phyloP scores from a whole-genome alignment of 30 jellyfish, hydroid and myxozoan genomes.

The Hydractinia echinata region DNA sequence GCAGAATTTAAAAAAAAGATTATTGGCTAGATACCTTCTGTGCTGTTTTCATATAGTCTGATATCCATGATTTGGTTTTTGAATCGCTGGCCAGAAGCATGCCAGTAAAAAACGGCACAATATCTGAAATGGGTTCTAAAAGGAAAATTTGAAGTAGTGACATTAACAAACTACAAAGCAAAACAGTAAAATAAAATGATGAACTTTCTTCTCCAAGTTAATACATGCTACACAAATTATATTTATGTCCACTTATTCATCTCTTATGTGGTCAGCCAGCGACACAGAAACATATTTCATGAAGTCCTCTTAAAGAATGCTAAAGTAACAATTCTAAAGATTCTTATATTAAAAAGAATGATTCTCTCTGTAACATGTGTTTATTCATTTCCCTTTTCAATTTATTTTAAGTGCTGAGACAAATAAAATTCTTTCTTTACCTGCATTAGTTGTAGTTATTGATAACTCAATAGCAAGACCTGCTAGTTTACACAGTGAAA shows the following conservation, averaged over 20 bases:
- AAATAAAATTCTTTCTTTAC: background rate
- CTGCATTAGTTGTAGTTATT: slow-evolving; percentile 15
- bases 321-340: too few relatives aligned
- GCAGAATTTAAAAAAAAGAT: background rate
- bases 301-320: too few relatives aligned
- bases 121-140: slow-evolving; percentile 48
- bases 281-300: too few relatives aligned
- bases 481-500: slow-evolving; percentile 58
- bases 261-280: too few relatives aligned
- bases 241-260: too few relatives aligned
- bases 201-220: too few relatives aligned
- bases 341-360: too few relatives aligned
- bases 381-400: too few relatives aligned
- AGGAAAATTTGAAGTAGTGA: background rate
- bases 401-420: background rate
- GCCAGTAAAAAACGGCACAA: slow-evolving; percentile 81
- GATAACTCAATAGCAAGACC: slow-evolving; percentile 81
- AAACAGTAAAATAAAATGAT: too few relatives aligned
- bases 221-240: too few relatives aligned
- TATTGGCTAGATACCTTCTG: slow-evolving; percentile 47
- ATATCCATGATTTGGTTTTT: slow-evolving; percentile 67
- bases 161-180: too few relatives aligned
- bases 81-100: slow-evolving; percentile 66
- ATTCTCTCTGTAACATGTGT: too few relatives aligned
- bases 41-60: slow-evolving; percentile 64